Percentiles rank a stretch among this genome's conserved stretches.
Conservation (phyloP, 2,797 vertebrate species). For the Lacerta bilineata region DNA sequence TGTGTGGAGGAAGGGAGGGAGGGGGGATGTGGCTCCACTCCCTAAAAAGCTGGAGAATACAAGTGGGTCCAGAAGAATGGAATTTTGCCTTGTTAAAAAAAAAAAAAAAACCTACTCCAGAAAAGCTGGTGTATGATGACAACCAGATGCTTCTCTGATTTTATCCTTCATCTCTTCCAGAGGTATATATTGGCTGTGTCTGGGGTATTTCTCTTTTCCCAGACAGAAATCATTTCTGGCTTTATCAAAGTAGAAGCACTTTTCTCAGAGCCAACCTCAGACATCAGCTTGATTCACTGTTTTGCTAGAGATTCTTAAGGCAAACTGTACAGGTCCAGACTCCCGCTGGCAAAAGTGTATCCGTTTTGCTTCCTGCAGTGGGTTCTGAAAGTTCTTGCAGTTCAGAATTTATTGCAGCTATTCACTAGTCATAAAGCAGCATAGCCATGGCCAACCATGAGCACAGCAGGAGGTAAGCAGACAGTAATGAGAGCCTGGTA, state of each 20-base stretch:
- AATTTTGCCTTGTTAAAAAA: conserved; percentile 31
- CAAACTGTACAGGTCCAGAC: neutral
- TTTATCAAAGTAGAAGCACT: neutral
- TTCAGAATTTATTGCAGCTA: neutral
- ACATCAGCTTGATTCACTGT: neutral
- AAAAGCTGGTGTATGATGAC: conserved; percentile 31
- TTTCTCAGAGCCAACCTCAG: neutral
- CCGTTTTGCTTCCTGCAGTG: neutral
- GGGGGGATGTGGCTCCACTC: neutral
- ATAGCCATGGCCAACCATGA: neutral
- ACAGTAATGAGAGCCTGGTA: too few species aligned
- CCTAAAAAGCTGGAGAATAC: conserved; percentile 16
- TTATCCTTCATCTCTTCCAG: conserved; percentile 14
- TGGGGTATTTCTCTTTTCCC: neutral
- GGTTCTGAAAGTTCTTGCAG: neutral
- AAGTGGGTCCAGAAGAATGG: conserved; percentile 33
- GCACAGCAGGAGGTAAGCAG: neutral
- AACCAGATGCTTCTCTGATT: conserved; percentile 33
- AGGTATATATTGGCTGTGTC: neutral
- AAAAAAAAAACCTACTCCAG: neutral
- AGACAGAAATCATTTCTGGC: conserved; percentile 21
- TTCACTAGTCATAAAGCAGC: neutral
- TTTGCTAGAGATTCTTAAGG: neutral
- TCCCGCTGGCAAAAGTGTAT: neutral
- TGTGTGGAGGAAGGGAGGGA: neutral